Evolutionary conservation across 2,113 vertebrate genomes (phyloP).

Genomic region (Gymnarchus niloticus): DNA sequence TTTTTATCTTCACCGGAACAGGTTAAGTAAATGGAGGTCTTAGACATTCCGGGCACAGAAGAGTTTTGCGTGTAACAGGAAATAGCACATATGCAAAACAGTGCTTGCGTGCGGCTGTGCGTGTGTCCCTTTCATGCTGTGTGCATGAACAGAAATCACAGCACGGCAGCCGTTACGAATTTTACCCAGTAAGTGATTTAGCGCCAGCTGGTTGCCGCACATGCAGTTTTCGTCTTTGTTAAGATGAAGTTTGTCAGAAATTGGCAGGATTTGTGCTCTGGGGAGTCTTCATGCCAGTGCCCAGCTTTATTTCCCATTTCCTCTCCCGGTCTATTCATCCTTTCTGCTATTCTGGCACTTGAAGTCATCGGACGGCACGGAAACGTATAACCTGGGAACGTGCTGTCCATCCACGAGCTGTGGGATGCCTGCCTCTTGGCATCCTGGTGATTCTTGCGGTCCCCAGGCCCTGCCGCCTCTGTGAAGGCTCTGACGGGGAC

Average conservation of each 20-base stretch:
- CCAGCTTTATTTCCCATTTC: neutral
- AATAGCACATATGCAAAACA: neutral
- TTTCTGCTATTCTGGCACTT: neutral
- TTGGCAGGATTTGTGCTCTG: neutral
- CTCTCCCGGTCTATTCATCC: neutral
- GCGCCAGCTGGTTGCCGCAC: neutral
- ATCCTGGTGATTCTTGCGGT: neutral
- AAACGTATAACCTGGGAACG: neutral
- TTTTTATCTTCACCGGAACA: neutral
- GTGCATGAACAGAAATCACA: neutral
- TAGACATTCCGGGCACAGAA: conserved; percentile 16
- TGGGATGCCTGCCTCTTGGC: neutral
- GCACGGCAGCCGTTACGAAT: neutral
- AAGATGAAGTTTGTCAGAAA: neutral
- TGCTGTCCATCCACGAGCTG: neutral
- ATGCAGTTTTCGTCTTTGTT: neutral
- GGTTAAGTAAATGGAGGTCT: neutral
- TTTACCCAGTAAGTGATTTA: neutral
- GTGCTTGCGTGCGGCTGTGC: neutral
- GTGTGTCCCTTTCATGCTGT: neutral
- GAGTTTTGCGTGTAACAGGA: neutral
- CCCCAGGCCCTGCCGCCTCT: neutral
- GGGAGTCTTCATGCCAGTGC: neutral
- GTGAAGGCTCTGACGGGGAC: neutral
- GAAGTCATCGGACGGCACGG: neutral